These are phyloP conservation scores for Grammatotria lemairii DNA, from an alignment of 2,113 vertebrate genomes.

Conservation along the genomic window DNA sequence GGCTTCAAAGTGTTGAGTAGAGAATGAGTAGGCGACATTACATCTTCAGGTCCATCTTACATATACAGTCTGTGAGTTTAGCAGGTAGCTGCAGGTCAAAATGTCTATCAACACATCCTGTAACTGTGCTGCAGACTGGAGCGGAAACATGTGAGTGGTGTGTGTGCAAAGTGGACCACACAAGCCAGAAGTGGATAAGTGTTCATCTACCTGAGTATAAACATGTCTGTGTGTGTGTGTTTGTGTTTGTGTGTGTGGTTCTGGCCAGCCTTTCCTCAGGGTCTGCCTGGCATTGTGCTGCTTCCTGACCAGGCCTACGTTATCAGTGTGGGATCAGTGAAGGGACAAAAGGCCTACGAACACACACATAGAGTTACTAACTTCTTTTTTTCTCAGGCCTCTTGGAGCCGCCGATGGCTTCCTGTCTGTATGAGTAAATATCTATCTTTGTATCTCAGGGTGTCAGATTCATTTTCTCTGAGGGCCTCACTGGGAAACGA, in stretches of 20 bases:
- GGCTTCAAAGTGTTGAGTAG: not conserved
- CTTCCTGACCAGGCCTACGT: slow-evolving; percentile 55
- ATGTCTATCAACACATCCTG: not conserved
- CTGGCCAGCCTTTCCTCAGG: slow-evolving; percentile 49
- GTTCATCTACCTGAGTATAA: not conserved
- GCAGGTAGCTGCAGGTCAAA: not conserved
- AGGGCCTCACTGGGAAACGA: not conserved
- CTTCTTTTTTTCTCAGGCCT: slow-evolving; percentile 44
- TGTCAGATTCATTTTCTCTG: not conserved
- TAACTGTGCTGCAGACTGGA: not conserved
- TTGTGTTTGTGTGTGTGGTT: not conserved
- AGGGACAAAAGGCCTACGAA: slow-evolving; percentile 42
- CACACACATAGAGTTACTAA: not conserved
- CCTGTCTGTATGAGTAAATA: not conserved
- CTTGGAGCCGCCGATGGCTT: slow-evolving; percentile 22
- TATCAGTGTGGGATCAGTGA: slow-evolving; percentile 61
- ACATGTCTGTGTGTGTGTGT: not conserved
- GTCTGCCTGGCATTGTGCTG: slow-evolving; percentile 62
- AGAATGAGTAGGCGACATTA: not conserved
- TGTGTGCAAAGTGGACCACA: not conserved
- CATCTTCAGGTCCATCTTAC: not conserved
- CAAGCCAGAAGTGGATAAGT: not conserved
- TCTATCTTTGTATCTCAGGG: not conserved
- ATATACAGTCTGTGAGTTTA: not conserved
- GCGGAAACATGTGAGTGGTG: not conserved